Conservation (phyloP, 2,113 vertebrate species). For the Columba janthina region DNA sequence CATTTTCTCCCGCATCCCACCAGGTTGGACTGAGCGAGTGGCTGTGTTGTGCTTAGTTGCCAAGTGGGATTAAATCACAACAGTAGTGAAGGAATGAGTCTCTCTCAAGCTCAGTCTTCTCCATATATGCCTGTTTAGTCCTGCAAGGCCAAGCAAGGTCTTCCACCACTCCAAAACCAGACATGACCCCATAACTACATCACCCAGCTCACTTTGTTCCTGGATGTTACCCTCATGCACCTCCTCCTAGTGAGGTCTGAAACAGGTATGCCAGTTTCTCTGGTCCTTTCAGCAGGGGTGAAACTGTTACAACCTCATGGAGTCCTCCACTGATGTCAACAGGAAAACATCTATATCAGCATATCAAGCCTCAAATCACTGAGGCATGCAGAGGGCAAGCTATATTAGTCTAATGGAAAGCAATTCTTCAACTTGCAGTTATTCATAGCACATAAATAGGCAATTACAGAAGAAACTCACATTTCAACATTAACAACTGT, state of each 20-base stretch:
- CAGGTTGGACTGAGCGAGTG: too few relatives aligned
- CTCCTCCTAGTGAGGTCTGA: background rate
- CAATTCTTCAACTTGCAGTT: background rate
- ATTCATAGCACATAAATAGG: background rate
- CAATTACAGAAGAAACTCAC: background rate
- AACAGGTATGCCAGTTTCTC: background rate
- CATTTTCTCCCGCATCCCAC: too few relatives aligned
- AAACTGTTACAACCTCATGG: background rate
- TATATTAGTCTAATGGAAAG: background rate
- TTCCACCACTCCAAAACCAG: background rate
- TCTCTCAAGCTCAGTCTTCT: background rate
- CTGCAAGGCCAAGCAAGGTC: background rate
- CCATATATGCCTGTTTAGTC: background rate
- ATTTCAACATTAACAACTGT: background rate
- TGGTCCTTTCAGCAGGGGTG: accelerated
- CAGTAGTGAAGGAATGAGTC: background rate
- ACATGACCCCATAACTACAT: background rate
- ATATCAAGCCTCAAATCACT: background rate
- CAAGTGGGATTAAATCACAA: too few relatives aligned
- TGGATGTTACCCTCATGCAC: accelerated
- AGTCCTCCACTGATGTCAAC: background rate
- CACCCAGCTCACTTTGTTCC: background rate
- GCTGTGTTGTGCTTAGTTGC: too few relatives aligned
- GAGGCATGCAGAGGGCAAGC: background rate
- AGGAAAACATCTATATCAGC: background rate